Evolutionary conservation across 2,888 invertebrate species (phyloP).

Genomic region (Cantharis nigra): DNA sequence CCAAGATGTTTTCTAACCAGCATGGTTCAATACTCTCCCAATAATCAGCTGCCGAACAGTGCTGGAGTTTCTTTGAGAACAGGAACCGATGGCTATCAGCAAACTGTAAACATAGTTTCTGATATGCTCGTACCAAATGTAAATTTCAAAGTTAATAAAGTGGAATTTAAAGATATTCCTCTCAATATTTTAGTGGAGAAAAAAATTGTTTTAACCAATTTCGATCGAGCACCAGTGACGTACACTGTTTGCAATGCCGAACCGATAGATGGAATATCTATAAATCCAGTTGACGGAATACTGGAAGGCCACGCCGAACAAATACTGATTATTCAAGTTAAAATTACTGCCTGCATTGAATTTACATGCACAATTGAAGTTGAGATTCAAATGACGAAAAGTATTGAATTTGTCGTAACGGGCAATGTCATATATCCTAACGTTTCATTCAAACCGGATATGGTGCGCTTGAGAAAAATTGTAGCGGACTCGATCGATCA

Average conservation of each 20-base stretch:
- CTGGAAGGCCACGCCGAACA: slow-evolving; percentile 38
- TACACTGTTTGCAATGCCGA: slow-evolving; percentile 36
- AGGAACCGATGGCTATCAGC: slow-evolving; percentile 45
- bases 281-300: slow-evolving; percentile 39
- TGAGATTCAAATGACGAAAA: slow-evolving; percentile 51
- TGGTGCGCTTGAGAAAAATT: slow-evolving; percentile 59
- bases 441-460: slow-evolving; percentile 58
- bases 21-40: slow-evolving; percentile 50
- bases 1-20: slow-evolving; percentile 59
- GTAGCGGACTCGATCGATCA: slow-evolving; percentile 46
- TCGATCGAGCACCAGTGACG: slow-evolving; percentile 3
- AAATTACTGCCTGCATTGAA: slow-evolving; percentile 13
- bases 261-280: slow-evolving; percentile 35
- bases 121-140: slow-evolving; percentile 32
- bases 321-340: slow-evolving; percentile 37
- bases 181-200: slow-evolving; percentile 45
- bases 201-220: slow-evolving; percentile 29
- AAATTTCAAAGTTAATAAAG: slow-evolving; percentile 27
- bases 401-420: slow-evolving; percentile 54
- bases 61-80: slow-evolving; percentile 47
- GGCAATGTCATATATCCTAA: slow-evolving; percentile 61
- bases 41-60: slow-evolving; percentile 34
- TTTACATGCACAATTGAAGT: slow-evolving; percentile 29
- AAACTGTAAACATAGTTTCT: slow-evolving; percentile 14
- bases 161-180: slow-evolving; percentile 47